Base-by-base conservation (phyloP, 2,888 invertebrate genomes). In the Thymelicus sylvestris region DNA sequence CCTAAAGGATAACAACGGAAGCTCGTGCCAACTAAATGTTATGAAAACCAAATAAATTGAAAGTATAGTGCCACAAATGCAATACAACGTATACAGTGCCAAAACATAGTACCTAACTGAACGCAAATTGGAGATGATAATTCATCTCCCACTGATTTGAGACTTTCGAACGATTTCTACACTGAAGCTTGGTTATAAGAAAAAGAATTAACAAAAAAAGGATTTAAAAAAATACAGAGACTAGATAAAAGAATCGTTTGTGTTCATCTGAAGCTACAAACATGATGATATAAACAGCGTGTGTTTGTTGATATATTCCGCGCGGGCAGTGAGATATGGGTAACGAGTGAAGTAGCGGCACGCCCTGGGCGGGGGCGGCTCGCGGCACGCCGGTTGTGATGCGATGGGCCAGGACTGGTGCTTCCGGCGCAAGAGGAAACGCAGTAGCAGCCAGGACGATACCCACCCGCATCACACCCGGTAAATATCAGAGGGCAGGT, bases 331-430 rank as follows among this genome's bases (percentile, higher is more conserved):
- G 15, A 7, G 63, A 65, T 70, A 65, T 65, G 64, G n/a, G 44
- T 39, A 62, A 47, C 44, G 68, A 55, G 72, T 72, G 73, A 70
- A 66, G 67, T 88, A 88, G 86, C 74, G 75, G 83, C 86, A 87
- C 85, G 92, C 88, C 85, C 92, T 93, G 93, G 93, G 93, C 87
- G 93, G 92, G 84, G 91, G 93, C 83, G 90, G 93, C 83, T 93
- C 93, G 87, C 90, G 93, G 90, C 90, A 91, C 87, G 90, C 90
- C 88, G 91, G 93, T 87, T 93, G 93, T 91, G 93, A 92, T 90
- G 93, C 90, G 87, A 96, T 96, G 96, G 96, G 96, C 86, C 96
- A 96, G 91, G 96, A 96, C 91, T 96, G 96, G 96, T 96, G 96
- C 94, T 95, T 96, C 89, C 94, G 95, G 81, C 95, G 96, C 89